Evolutionary conservation across 2,797 vertebrate genomes (phyloP), one percentile per base, ranked within the genome.

Genomic region (Silurus aristotelis): DNA sequence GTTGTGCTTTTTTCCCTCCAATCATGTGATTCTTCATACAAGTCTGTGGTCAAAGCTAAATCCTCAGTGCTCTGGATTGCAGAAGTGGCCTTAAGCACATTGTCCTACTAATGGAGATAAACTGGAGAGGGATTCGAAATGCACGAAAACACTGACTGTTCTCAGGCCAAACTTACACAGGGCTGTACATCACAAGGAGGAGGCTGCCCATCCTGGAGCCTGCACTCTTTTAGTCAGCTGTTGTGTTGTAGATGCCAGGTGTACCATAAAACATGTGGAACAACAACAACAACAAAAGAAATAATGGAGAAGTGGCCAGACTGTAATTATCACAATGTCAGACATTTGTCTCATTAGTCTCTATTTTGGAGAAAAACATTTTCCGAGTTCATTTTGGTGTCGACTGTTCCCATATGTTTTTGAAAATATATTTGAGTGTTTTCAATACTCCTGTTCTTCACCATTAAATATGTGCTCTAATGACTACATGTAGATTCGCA

Each of bases 61-160:
- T 80, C 38, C 43, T 48, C 38, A n/a, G 14, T n/a, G 60, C 14
- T 64, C 60, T 25, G 77, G 77, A 64, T 66, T 66, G 43, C 43
- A 80, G 60, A 66, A 48, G 61, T 52, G 55, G 81, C 55, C 67
- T n/a, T 20, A 43, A 72, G 55, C 25, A 70, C 27, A 43, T 46
- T 22, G 3, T 55, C 63, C 22, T 63, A n/a, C 13, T 83, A 83
- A 86, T 70, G 64, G 63, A 86, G 85, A 82, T 77, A 67, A 86
- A 77, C 31, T 79, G 58, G 19, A 63, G 20, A 7, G 58, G 58
- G 76, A 70, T 72, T 15, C 71, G 20, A 72, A 82, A 68, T 17
- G 63, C 55, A 83, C 25, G 25, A 82, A 82, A 31, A 78, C 64
- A 52, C 8, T 55, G 64, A 52, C 13, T 83, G 64, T 55, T 79